Percentiles rank a stretch among this genome's conserved stretches.
phyloP scores from a whole-genome alignment of 2,888 invertebrate species.

The Harpalus rubripes region DNA sequence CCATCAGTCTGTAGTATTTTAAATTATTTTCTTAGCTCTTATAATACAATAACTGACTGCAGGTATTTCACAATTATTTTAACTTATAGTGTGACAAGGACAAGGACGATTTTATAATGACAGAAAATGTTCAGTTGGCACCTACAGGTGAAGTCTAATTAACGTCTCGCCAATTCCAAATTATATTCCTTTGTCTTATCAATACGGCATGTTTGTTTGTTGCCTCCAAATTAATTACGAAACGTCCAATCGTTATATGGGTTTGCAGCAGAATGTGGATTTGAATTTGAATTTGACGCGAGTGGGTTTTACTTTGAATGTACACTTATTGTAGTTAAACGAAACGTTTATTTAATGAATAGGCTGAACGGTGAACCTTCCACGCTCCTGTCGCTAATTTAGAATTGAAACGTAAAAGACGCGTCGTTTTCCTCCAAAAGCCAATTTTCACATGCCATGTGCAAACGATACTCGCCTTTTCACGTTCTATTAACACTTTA shows the following conservation, averaged over 20 bases:
- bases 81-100: too few relatives aligned
- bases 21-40: too few relatives aligned
- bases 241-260: constrained; percentile 12
- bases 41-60: too few relatives aligned
- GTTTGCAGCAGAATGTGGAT: not conserved
- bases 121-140: not conserved
- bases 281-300: constrained; percentile 6
- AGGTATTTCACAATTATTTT: too few relatives aligned
- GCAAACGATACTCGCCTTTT: not conserved
- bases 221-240: constrained; percentile 21
- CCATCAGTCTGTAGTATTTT: too few relatives aligned
- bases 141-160: constrained; percentile 9
- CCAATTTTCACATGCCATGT: constrained; percentile 24
- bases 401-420: constrained; percentile 33
- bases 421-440: constrained; percentile 7
- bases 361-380: constrained; percentile 8
- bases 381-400: constrained; percentile 24
- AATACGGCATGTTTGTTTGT: constrained; percentile 15
- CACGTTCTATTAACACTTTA: not conserved
- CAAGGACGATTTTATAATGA: not conserved
- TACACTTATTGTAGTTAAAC: constrained; percentile 30
- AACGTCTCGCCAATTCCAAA: not conserved
- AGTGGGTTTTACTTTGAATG: constrained; percentile 14
- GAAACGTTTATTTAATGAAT: constrained; percentile 38
- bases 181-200: not conserved